phyloP scores from a whole-genome alignment of 2,113 vertebrate species.

The Pomatorhinus ruficollis region DNA sequence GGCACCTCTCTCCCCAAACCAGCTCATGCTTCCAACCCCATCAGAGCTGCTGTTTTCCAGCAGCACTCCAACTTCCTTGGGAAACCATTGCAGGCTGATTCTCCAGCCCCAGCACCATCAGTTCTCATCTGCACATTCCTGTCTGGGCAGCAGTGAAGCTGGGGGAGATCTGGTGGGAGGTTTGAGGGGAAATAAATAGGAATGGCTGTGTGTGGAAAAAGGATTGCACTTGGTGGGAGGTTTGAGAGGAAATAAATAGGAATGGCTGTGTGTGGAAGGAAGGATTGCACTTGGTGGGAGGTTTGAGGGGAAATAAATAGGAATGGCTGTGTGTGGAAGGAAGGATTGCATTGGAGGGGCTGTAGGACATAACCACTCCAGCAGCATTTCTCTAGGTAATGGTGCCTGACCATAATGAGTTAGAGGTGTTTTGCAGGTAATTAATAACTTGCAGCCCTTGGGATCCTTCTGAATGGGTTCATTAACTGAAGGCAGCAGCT shows the following conservation, averaged over 20 bases:
- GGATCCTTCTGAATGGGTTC: neutral
- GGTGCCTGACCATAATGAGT: neutral
- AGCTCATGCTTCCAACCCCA: neutral
- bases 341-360: neutral
- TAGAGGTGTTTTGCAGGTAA: neutral
- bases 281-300: neutral
- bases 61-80: constrained; percentile 43
- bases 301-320: neutral
- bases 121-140: neutral
- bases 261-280: too few relatives aligned
- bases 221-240: neutral
- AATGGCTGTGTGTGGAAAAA: neutral
- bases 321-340: neutral
- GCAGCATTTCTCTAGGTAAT: neutral
- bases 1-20: neutral
- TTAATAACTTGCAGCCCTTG: neutral
- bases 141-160: neutral
- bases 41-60: neutral
- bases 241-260: neutral
- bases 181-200: neutral
- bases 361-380: neutral
- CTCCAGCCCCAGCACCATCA: neutral
- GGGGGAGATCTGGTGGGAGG: neutral
- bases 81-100: neutral
- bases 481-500: neutral